Evolutionary conservation across 2,797 vertebrate species (phyloP).

Genomic region (Adelosebastes latens): DNA sequence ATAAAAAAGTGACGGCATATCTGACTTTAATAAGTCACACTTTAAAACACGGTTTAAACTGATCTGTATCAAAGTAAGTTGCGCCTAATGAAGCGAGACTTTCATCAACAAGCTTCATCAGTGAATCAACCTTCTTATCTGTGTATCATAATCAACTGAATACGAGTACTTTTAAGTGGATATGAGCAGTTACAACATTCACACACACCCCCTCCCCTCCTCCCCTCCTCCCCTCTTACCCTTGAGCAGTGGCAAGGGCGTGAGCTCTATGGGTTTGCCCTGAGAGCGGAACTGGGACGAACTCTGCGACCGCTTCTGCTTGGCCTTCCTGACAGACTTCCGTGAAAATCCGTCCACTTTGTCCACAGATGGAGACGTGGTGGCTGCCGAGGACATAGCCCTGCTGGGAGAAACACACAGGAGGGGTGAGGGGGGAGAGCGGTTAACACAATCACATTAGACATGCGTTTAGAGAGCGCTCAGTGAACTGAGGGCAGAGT

Average conservation of each 20-base stretch:
- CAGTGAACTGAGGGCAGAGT: background rate
- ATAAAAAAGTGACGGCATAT: background rate
- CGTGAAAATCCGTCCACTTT: conserved; percentile 99
- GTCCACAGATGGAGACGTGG: conserved; percentile 99
- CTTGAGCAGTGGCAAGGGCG: conserved; percentile 97
- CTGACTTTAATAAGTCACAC: background rate
- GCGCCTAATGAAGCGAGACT: background rate
- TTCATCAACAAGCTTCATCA: background rate
- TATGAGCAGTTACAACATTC: background rate
- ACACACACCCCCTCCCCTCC: conserved; percentile 47
- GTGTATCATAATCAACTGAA: background rate
- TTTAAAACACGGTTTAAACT: background rate
- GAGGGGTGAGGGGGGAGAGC: no score
- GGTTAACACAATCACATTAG: conserved; percentile 2
- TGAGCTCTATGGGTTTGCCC: conserved; percentile 99
- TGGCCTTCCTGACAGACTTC: conserved; percentile 99
- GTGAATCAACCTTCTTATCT: background rate
- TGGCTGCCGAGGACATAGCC: conserved; percentile 99
- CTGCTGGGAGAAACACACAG: conserved; percentile 80
- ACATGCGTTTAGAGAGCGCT: background rate
- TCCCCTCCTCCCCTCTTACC: conserved; percentile 87
- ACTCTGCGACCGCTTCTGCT: conserved; percentile 99
- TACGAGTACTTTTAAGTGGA: background rate
- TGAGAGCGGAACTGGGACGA: conserved; percentile 99
- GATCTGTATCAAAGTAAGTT: background rate